Conservation (phyloP, 2,113 vertebrate species). For the Arvicanthis niloticus region DNA sequence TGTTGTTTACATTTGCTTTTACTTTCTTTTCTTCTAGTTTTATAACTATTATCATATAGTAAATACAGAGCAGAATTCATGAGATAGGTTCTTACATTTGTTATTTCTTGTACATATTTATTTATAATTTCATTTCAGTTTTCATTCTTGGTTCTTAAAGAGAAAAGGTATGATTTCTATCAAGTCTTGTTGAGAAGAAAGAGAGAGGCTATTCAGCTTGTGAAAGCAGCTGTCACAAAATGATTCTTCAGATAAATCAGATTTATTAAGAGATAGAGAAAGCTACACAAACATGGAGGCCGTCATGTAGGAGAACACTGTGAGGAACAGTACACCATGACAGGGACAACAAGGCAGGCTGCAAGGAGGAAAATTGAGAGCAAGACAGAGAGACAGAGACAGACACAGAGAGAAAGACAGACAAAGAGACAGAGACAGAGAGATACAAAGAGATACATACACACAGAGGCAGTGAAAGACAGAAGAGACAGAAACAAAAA, state of each 20-base stretch:
- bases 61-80: not conserved
- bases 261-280: not conserved
- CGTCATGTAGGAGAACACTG: not conserved
- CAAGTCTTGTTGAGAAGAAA: not conserved
- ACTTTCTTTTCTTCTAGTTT: not conserved
- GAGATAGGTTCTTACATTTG: not conserved
- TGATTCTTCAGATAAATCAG: not conserved
- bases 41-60: not conserved
- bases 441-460: no score
- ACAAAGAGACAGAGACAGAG: not conserved
- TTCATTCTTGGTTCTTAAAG: not conserved
- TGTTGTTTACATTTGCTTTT: not conserved
- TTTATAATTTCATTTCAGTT: not conserved
- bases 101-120: not conserved
- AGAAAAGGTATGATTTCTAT: not conserved
- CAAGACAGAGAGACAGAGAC: not conserved
- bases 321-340: not conserved
- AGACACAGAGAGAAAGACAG: not conserved
- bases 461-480: no score
- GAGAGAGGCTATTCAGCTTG: not conserved
- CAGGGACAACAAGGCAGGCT: not conserved
- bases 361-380: no score
- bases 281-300: not conserved
- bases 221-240: not conserved
- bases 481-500: no score